Conservation (phyloP, 2,797 vertebrate genomes). For the Argentina silus region DNA sequence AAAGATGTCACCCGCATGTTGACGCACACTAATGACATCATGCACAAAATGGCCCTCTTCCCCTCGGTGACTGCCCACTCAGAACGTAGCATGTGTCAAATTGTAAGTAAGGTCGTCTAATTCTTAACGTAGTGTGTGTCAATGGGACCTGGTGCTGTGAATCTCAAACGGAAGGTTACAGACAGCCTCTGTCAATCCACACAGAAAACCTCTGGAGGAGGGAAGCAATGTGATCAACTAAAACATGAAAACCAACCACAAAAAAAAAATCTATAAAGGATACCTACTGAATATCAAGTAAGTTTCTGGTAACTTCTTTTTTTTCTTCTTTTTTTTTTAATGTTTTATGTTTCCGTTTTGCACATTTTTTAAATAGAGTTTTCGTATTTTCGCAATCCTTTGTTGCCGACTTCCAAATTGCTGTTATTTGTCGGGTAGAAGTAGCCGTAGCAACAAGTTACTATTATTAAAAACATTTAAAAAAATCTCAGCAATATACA, state of each 20-base stretch:
- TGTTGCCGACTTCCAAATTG: constrained; percentile 48
- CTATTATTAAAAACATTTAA: constrained; percentile 69
- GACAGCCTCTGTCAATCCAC: constrained; percentile 52
- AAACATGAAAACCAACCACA: constrained; percentile 28
- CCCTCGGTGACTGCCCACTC: constrained; percentile 36
- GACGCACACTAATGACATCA: constrained; percentile 46
- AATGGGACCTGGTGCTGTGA: constrained; percentile 36
- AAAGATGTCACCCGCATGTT: constrained; percentile 34
- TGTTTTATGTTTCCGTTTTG: constrained; percentile 35
- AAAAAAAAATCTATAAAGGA: constrained; percentile 56
- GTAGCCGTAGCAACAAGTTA: constrained; percentile 65
- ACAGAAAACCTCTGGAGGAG: constrained; percentile 58
- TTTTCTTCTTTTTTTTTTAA: constrained; percentile 26
- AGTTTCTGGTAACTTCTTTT: constrained; percentile 51
- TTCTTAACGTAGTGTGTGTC: constrained; percentile 35
- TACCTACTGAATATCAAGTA: constrained; percentile 52
- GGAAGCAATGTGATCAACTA: constrained; percentile 62
- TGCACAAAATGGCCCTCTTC: neutral
- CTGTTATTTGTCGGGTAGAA: constrained; percentile 60
- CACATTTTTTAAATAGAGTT: constrained; percentile 37
- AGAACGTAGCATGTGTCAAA: constrained; percentile 27
- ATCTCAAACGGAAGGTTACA: constrained; percentile 36
- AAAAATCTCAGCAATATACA: constrained; percentile 68
- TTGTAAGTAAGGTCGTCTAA: constrained; percentile 26
- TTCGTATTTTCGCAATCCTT: constrained; percentile 31